Conservation (phyloP, 2,113 vertebrate species). For the Spermophilus dauricus region DNA sequence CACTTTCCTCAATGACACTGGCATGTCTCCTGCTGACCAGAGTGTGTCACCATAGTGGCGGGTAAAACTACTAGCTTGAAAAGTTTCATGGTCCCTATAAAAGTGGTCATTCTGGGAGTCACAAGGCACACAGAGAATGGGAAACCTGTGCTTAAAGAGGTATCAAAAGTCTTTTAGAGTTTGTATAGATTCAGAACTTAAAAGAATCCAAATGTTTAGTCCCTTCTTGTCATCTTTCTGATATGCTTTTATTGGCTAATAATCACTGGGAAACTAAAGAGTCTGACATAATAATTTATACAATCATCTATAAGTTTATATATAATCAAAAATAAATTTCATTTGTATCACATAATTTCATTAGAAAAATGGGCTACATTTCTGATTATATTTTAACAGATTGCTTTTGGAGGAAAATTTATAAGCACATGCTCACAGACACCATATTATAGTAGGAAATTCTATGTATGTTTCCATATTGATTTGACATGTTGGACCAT, state of each 20-base stretch:
- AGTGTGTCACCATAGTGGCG: neutral
- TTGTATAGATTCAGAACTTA: neutral
- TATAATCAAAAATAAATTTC: neutral
- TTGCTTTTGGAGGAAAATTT: neutral
- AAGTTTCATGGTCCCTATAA: neutral
- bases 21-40: neutral
- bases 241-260: slow-evolving; percentile 11
- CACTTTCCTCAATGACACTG: neutral
- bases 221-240: neutral
- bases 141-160: neutral
- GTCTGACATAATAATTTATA: neutral
- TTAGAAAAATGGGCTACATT: neutral
- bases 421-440: neutral
- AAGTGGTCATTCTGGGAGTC: neutral
- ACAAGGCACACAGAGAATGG: neutral
- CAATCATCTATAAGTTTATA: neutral
- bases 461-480: neutral
- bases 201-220: neutral
- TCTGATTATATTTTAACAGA: neutral
- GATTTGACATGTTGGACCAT: neutral
- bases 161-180: neutral
- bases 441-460: neutral
- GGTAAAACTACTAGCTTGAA: neutral
- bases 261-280: neutral
- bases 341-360: neutral